Percentiles rank a stretch among this genome's conserved stretches.
Conservation (phyloP, 2,888 invertebrate species). For the Amphipoea oculea region DNA sequence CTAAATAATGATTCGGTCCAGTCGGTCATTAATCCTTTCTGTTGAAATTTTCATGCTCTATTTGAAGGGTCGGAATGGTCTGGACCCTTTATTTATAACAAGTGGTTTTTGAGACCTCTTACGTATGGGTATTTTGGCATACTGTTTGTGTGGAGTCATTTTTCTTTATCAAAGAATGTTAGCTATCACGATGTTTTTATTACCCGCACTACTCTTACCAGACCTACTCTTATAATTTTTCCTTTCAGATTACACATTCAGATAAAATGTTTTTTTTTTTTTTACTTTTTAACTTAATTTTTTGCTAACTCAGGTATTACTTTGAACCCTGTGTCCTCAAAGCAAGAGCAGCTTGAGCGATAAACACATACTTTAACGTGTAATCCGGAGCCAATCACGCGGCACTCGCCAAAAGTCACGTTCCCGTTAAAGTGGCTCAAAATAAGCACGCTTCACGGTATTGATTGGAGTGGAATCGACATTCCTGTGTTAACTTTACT, state of each 20-base stretch:
- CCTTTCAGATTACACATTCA: neutral
- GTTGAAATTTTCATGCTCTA: conserved; percentile 79
- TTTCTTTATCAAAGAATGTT: conserved; percentile 28
- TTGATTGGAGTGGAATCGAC: conserved; percentile 46
- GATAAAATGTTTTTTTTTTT: conserved; percentile 4
- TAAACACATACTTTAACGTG: conserved; percentile 53
- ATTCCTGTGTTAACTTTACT: conserved; percentile 17
- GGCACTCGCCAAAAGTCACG: conserved; percentile 61
- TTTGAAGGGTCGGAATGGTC: conserved; percentile 77
- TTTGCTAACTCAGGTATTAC: conserved; percentile 24
- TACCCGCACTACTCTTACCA: neutral
- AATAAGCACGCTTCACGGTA: conserved; percentile 57
- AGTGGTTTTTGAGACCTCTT: conserved; percentile 60
- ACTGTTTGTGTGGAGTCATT: conserved; percentile 33
- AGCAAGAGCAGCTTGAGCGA: conserved; percentile 51
- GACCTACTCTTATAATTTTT: neutral
- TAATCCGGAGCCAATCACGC: conserved; percentile 59
- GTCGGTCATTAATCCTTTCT: conserved; percentile 76
- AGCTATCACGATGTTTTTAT: neutral
- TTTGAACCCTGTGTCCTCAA: conserved; percentile 40
- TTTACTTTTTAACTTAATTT: neutral
- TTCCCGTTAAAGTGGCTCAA: conserved; percentile 47
- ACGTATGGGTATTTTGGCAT: conserved; percentile 48
- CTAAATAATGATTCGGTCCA: conserved; percentile 77
- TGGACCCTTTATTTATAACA: conserved; percentile 70